Percentiles rank a stretch among this genome's conserved stretches.
phyloP scores from a whole-genome alignment of 2,797 vertebrate species.

The Acomys russatus region DNA sequence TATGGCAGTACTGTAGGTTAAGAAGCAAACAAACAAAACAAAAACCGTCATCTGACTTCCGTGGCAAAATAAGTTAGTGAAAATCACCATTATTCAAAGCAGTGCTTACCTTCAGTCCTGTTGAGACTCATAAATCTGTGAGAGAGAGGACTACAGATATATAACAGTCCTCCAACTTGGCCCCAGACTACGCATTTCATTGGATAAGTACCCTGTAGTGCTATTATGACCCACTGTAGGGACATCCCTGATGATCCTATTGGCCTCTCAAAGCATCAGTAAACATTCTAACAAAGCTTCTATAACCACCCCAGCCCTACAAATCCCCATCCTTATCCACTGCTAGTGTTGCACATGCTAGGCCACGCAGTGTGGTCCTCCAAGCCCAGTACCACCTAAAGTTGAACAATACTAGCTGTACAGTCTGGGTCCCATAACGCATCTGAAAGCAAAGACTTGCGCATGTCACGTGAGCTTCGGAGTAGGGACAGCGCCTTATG shows the following conservation, averaged over 20 bases:
- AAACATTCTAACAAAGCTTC: not conserved
- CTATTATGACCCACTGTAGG: not conserved
- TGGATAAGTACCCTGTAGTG: not conserved
- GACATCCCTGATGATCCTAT: not conserved
- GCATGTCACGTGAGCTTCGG: conserved; percentile 1
- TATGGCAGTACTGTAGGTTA: not conserved
- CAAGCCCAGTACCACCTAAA: not conserved
- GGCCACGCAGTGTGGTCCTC: not conserved
- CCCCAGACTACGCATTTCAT: not conserved
- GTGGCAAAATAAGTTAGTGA: conserved; percentile 13
- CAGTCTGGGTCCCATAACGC: not conserved
- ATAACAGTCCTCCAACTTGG: not conserved
- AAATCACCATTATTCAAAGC: conserved; percentile 53
- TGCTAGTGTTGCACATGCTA: not conserved
- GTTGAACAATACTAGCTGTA: not conserved
- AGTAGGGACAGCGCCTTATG: not conserved
- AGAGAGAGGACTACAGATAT: not conserved
- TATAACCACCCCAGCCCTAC: not conserved
- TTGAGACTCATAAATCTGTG: not conserved
- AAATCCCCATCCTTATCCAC: not conserved
- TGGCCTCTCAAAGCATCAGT: conserved; percentile 5
- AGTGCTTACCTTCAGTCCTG: conserved; percentile 33
- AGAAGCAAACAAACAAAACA: not conserved
- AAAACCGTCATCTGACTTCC: not conserved
- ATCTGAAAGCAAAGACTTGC: conserved; percentile 52